Evolutionary conservation across 2,797 vertebrate species (phyloP).

Genomic region (Passerculus sandwichensis): DNA sequence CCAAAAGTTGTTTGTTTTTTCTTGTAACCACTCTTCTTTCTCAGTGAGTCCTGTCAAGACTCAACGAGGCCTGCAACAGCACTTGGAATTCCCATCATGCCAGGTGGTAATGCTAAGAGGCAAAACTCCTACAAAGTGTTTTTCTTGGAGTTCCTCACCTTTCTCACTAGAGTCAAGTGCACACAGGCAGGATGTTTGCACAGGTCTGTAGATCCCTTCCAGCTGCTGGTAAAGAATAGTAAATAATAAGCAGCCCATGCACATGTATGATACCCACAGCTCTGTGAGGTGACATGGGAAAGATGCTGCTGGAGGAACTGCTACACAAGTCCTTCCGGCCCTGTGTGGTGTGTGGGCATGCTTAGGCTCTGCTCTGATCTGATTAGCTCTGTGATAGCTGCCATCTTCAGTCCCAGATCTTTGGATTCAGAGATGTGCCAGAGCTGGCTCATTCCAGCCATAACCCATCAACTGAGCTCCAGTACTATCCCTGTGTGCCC

Average conservation of each 20-base stretch:
- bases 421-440: neutral
- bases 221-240: neutral
- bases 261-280: neutral
- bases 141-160: conserved; percentile 19
- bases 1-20: neutral
- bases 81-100: neutral
- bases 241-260: neutral
- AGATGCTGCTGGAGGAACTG: neutral
- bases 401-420: neutral
- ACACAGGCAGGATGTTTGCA: neutral
- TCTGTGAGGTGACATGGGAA: neutral
- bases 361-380: neutral
- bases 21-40: neutral
- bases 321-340: neutral
- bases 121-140: neutral
- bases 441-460: neutral
- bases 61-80: neutral
- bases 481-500: neutral
- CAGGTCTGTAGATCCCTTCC: neutral
- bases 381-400: neutral
- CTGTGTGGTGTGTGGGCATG: neutral
- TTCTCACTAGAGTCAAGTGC: neutral
- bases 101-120: neutral
- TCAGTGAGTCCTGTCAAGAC: neutral
- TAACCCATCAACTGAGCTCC: neutral